A percentile compares a stretch with the other conserved stretches of the same genome.
These are phyloP conservation scores for Lipotes vexillifer DNA, from an alignment of 2,113 vertebrate genomes.

Conservation along the genomic window DNA sequence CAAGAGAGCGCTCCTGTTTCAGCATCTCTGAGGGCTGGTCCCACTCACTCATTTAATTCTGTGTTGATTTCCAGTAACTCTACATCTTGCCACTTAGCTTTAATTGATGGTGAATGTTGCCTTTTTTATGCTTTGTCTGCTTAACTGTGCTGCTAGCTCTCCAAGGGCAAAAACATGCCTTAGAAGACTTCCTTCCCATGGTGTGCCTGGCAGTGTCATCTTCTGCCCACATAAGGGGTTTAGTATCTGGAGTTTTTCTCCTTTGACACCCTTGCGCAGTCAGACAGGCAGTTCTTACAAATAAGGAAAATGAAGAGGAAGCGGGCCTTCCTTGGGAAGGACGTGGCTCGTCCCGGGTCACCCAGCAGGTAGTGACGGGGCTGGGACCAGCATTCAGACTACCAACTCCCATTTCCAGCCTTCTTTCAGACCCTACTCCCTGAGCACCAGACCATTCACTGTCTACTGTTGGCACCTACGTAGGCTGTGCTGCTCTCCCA, in stretches of 20 bases:
- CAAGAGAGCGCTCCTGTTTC: background rate
- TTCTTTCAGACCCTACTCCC: accelerated
- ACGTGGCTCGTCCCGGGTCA: background rate
- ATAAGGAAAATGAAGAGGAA: background rate
- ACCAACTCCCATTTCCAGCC: background rate
- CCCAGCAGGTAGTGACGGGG: background rate
- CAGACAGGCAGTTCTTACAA: background rate
- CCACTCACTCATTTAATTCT: background rate
- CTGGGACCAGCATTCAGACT: background rate
- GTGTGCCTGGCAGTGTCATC: background rate
- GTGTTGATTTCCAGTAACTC: background rate
- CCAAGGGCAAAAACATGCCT: background rate
- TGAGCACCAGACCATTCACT: background rate
- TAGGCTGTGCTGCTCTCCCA: accelerated
- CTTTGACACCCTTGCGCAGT: background rate
- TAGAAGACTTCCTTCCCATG: background rate
- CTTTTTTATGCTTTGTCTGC: background rate
- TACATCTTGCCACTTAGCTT: background rate
- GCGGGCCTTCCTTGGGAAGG: background rate
- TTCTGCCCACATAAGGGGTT: background rate
- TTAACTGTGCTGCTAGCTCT: background rate
- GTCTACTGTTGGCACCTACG: accelerated
- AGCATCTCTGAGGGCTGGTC: background rate
- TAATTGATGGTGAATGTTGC: background rate
- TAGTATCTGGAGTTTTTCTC: background rate